Percentiles rank a stretch among this genome's conserved stretches.
These are phyloP conservation scores for Drosophila tanythrix DNA, from an alignment of 2,888 invertebrate species.

Conservation along the genomic window DNA sequence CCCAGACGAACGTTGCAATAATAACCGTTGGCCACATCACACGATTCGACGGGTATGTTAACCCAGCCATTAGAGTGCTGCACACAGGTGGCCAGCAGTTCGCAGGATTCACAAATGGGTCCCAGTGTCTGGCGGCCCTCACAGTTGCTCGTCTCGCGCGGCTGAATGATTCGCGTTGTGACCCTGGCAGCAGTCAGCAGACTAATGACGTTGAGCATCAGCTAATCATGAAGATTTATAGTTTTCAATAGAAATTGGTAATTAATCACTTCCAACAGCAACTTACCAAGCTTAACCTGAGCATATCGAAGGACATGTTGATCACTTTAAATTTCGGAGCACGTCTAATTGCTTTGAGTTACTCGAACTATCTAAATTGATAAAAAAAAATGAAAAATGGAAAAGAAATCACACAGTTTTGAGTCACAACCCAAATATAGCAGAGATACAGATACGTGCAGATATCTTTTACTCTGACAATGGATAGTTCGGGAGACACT, in stretches of 20 bases:
- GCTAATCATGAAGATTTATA: slow-evolving; percentile 22
- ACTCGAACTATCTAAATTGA: slow-evolving; percentile 63
- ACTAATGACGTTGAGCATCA: slow-evolving; percentile 44
- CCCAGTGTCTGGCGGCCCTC: slow-evolving; percentile 81
- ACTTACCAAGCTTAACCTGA: slow-evolving; percentile 51
- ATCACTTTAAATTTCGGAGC: slow-evolving; percentile 8
- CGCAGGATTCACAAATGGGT: slow-evolving; percentile 84
- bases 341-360: slow-evolving; percentile 54
- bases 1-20: slow-evolving; percentile 82
- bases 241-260: not conserved
- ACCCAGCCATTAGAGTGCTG: slow-evolving; percentile 83
- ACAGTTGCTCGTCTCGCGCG: slow-evolving; percentile 82
- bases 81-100: slow-evolving; percentile 83
- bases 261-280: not conserved
- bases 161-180: slow-evolving; percentile 61
- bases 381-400: slow-evolving; percentile 25
- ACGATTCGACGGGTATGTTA: slow-evolving; percentile 84
- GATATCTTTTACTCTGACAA: slow-evolving; percentile 42
- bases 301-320: slow-evolving; percentile 53
- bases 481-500: slow-evolving; percentile 17
- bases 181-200: slow-evolving; percentile 40
- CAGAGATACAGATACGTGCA: slow-evolving; percentile 23
- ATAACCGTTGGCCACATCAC: slow-evolving; percentile 82
- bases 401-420: slow-evolving; percentile 14
- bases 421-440: slow-evolving; percentile 58